phyloP scores from a whole-genome alignment of 1,140 invertebrate genomes.

The Magallana gigas region DNA sequence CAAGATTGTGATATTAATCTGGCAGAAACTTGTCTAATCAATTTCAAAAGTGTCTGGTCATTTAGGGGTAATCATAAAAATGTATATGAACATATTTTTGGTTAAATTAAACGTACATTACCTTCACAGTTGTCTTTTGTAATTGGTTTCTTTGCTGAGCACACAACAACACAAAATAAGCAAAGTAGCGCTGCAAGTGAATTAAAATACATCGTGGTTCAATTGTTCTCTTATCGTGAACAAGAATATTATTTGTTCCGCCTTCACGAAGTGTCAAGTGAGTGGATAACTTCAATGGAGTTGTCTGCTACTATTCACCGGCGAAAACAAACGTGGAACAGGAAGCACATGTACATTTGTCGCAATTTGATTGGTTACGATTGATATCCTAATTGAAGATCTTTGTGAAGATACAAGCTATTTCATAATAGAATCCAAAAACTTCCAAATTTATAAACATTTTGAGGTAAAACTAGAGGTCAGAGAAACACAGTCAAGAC shows the following conservation, averaged over 20 bases:
- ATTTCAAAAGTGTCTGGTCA: too few species aligned
- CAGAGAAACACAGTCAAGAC: too few species aligned
- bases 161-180: constrained; percentile 21
- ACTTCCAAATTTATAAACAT: too few species aligned
- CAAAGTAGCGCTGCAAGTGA: background rate
- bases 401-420: background rate
- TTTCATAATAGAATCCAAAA: too few species aligned
- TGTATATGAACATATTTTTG: too few species aligned
- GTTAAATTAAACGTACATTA: constrained; percentile 60
- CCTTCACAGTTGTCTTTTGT: constrained; percentile 81
- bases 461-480: too few species aligned
- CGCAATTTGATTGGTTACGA: constrained; percentile 69
- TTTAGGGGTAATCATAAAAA: too few species aligned
- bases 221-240: background rate
- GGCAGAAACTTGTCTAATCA: too few species aligned
- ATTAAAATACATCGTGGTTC: constrained; percentile 7
- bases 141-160: constrained; percentile 51
- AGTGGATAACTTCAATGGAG: too few species aligned
- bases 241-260: too few species aligned
- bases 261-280: too few species aligned
- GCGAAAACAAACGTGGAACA: constrained; percentile 63
- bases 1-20: too few species aligned
- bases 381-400: background rate
- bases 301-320: background rate
- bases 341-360: constrained; percentile 70